Evolutionary conservation across 1,140 invertebrate species (phyloP).

Genomic region (Lutraria rhynchaena): DNA sequence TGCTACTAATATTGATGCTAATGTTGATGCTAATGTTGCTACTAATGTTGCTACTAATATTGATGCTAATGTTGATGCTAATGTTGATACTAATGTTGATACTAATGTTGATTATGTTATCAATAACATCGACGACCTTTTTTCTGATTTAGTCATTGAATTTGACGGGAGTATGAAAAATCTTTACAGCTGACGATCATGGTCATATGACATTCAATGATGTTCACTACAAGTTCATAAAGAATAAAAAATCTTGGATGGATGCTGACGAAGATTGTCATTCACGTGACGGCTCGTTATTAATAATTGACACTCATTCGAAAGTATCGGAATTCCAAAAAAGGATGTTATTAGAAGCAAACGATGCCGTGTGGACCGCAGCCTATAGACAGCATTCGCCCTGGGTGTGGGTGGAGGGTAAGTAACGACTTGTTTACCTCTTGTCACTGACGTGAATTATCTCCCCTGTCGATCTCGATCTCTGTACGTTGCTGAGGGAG

Average conservation of each 20-base stretch:
- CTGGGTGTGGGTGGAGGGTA: constrained; percentile 55
- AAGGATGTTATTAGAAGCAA: not conserved
- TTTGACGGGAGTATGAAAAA: not conserved
- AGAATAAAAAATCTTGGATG: constrained; percentile 29
- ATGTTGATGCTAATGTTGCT: no score
- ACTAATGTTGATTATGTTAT: no score
- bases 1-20: no score
- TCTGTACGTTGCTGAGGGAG: no score
- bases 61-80: no score
- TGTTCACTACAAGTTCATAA: constrained; percentile 33
- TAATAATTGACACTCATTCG: constrained; percentile 47
- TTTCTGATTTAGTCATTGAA: not conserved
- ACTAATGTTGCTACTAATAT: no score
- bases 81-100: no score
- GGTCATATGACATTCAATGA: no score
- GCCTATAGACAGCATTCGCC: constrained; percentile 56
- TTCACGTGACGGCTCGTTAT: constrained; percentile 47
- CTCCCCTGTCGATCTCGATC: no score
- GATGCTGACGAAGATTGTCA: constrained; percentile 43
- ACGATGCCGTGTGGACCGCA: constrained; percentile 37
- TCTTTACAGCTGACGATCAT: not conserved
- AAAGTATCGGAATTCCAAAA: constrained; percentile 40
- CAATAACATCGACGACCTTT: not conserved
- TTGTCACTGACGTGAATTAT: no score
- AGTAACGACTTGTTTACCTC: no score